phyloP scores from a whole-genome alignment of 2,888 invertebrate species.

The Watsonalla binaria region DNA sequence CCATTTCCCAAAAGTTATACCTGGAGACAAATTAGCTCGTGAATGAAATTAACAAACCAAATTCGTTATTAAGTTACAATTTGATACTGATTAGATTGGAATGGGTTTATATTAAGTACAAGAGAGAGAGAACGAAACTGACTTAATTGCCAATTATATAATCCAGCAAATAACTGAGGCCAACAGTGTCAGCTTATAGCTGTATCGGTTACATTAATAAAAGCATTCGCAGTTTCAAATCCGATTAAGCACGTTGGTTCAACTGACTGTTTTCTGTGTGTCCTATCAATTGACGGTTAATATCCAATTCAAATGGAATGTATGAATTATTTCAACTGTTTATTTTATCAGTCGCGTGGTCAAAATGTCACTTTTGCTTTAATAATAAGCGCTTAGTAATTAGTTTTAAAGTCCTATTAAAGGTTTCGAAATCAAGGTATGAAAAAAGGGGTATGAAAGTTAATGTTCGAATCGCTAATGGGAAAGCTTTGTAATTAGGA shows the following conservation, averaged over 20 bases:
- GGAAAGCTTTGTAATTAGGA: no score
- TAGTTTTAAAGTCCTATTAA: no score
- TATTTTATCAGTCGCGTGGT: neutral
- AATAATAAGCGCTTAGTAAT: neutral
- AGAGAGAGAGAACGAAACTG: neutral
- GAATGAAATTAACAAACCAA: no score
- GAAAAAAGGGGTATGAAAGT: no score
- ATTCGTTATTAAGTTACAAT: no score
- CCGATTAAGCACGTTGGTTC: slow-evolving; percentile 40
- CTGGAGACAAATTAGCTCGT: no score
- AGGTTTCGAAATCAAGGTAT: no score
- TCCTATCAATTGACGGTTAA: slow-evolving; percentile 32
- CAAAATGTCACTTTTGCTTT: neutral
- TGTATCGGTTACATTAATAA: slow-evolving; percentile 39
- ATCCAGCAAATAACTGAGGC: neutral
- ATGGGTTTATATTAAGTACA: no score
- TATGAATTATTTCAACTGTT: slow-evolving; percentile 11
- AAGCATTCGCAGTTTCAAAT: slow-evolving; percentile 38
- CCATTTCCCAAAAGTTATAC: no score
- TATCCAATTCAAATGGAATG: slow-evolving; percentile 7
- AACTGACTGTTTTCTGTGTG: slow-evolving; percentile 34
- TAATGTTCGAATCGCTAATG: no score
- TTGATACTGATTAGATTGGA: no score
- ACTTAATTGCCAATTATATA: slow-evolving; percentile 1
- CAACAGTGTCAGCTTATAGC: slow-evolving; percentile 25